Evolutionary conservation across 1,140 invertebrate genomes (phyloP).

Genomic region (Caenorhabditis briggsae): DNA sequence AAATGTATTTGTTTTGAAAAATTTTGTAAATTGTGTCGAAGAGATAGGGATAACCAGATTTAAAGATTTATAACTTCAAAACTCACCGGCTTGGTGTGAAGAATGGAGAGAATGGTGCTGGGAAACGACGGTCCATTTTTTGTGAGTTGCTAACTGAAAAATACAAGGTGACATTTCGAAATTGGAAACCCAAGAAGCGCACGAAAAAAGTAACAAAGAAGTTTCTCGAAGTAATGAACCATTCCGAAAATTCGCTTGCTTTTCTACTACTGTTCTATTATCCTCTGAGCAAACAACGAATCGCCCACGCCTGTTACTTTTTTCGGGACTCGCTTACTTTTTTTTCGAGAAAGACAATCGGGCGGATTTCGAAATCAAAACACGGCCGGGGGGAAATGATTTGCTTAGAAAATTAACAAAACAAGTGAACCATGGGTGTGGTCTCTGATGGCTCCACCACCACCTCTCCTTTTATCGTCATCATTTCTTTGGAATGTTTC

Average conservation of each 20-base stretch:
- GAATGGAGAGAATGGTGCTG: conserved; percentile 45
- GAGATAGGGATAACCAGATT: no score
- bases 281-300: conserved; percentile 33
- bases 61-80: neutral
- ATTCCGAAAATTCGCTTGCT: neutral
- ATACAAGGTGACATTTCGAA: neutral
- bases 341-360: neutral
- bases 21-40: neutral
- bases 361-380: conserved; percentile 18
- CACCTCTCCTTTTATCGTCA: neutral
- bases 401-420: conserved; percentile 33
- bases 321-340: neutral
- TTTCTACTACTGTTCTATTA: conserved; percentile 47
- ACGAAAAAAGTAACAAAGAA: neutral
- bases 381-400: neutral
- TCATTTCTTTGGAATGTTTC: conserved; percentile 1
- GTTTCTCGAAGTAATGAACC: neutral
- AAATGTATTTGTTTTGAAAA: neutral
- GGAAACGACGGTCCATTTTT: conserved; percentile 46
- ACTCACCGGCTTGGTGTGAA: conserved; percentile 15
- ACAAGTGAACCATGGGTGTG: conserved; percentile 22
- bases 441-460: neutral
- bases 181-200: neutral
- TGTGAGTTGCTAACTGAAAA: neutral
- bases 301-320: neutral